Conservation (phyloP, 2,797 vertebrate genomes). For the Lagocephalus sceleratus region DNA sequence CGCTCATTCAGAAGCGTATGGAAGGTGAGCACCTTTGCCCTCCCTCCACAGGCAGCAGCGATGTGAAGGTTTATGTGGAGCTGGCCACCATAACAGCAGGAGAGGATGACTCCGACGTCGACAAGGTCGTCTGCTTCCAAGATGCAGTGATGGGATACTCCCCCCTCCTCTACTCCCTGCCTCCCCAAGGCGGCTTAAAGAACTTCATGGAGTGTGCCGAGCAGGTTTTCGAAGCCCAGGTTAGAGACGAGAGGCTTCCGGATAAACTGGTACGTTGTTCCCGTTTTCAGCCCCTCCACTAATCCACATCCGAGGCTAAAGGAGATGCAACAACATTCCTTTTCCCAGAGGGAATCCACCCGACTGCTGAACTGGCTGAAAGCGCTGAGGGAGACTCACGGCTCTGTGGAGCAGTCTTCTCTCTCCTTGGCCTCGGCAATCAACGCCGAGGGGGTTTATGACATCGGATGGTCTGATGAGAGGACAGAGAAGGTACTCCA, state of each 20-base stretch:
- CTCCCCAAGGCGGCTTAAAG: conserved; percentile 34
- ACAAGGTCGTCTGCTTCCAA: conserved; percentile 74
- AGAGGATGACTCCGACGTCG: conserved; percentile 76
- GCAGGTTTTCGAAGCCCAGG: conserved; percentile 63
- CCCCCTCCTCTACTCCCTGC: conserved; percentile 69
- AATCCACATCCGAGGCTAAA: too few relatives aligned
- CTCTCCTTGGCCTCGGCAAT: conserved; percentile 74
- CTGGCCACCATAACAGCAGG: conserved; percentile 77
- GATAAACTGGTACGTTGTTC: conserved; percentile 67
- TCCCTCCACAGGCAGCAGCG: conserved; percentile 60
- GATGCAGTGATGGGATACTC: conserved; percentile 74
- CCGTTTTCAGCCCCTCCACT: background rate
- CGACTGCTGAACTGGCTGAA: conserved; percentile 72
- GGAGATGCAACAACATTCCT: too few relatives aligned
- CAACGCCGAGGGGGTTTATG: conserved; percentile 72
- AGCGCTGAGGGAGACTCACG: conserved; percentile 74
- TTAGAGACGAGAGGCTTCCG: conserved; percentile 68
- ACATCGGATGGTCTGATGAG: conserved; percentile 56
- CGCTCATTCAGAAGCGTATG: too few relatives aligned
- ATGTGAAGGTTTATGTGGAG: conserved; percentile 78
- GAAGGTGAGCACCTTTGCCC: too few relatives aligned
- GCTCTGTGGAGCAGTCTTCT: conserved; percentile 79
- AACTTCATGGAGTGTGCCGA: conserved; percentile 56
- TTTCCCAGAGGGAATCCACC: conserved; percentile 68
- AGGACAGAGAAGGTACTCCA: conserved; percentile 53